phyloP scores from a whole-genome alignment of 2,888 invertebrate genomes.

The Uropetala carovei region DNA sequence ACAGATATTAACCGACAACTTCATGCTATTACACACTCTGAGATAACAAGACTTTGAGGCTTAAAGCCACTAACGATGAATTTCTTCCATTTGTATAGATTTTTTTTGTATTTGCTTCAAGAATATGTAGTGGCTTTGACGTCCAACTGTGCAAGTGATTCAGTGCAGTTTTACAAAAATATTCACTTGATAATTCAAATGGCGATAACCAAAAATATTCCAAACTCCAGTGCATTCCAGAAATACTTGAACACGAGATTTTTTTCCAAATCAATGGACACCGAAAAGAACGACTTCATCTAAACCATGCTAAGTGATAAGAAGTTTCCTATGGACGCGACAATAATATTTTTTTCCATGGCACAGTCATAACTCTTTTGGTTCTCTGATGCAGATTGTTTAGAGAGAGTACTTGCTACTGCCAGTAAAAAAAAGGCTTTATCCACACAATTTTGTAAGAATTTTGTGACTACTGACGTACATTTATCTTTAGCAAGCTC shows the following conservation, averaged over 20 bases:
- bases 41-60: conserved; percentile 59
- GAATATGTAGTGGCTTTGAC: conserved; percentile 43
- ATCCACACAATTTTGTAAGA: conserved; percentile 46
- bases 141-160: conserved; percentile 41
- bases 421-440: neutral
- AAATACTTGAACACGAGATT: conserved; percentile 24
- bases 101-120: conserved; percentile 40
- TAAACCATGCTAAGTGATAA: conserved; percentile 54
- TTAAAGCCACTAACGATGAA: conserved; percentile 44
- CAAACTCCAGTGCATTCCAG: conserved; percentile 56
- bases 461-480: conserved; percentile 37
- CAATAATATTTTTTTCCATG: conserved; percentile 60
- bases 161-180: conserved; percentile 43
- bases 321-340: conserved; percentile 59
- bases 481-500: conserved; percentile 52
- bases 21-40: conserved; percentile 56
- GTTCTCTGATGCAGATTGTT: neutral
- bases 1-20: conserved; percentile 56
- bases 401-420: conserved; percentile 31
- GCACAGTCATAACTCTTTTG: conserved; percentile 42
- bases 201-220: conserved; percentile 55
- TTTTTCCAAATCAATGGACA: conserved; percentile 19
- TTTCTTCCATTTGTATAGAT: conserved; percentile 60
- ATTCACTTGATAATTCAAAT: conserved; percentile 38
- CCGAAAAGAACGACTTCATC: conserved; percentile 36